phyloP scores from a whole-genome alignment of 2,888 invertebrate species.

The Luperina testacea region DNA sequence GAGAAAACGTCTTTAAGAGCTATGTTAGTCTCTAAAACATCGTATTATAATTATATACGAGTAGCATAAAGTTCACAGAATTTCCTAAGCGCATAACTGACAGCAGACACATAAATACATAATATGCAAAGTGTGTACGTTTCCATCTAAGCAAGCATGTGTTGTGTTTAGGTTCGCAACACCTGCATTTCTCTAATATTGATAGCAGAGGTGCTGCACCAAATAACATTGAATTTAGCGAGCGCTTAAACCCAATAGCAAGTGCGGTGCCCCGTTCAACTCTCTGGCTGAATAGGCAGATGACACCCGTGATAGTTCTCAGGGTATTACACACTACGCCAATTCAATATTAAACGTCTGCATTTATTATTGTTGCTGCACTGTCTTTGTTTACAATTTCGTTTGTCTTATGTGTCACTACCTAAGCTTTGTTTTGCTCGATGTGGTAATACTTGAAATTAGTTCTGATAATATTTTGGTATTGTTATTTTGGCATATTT shows the following conservation, averaged over 20 bases:
- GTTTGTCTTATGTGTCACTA: slow-evolving; percentile 6
- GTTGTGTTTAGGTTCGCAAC: slow-evolving; percentile 14
- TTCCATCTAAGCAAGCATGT: slow-evolving; percentile 29
- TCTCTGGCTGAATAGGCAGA: slow-evolving; percentile 36
- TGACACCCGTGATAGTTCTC: slow-evolving; percentile 58
- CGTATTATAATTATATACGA: no score
- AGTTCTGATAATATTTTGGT: background rate
- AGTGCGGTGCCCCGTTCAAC: slow-evolving; percentile 40
- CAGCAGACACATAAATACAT: slow-evolving; percentile 15
- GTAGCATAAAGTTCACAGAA: background rate
- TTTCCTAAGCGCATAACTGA: background rate
- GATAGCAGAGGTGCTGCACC: slow-evolving; percentile 27
- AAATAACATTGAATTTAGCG: slow-evolving; percentile 52
- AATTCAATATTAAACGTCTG: slow-evolving; percentile 65
- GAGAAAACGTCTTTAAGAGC: no score
- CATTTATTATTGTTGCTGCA: slow-evolving; percentile 48
- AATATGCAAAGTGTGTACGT: slow-evolving; percentile 13
- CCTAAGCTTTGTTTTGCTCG: slow-evolving; percentile 7
- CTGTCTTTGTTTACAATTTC: slow-evolving; percentile 17
- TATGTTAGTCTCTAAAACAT: background rate
- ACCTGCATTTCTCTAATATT: slow-evolving; percentile 35
- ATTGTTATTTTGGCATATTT: background rate
- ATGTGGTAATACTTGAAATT: background rate
- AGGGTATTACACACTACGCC: slow-evolving; percentile 65
- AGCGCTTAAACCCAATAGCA: slow-evolving; percentile 38